These are phyloP conservation scores for Sympetrum striolatum DNA, from an alignment of 2,888 invertebrate species.

Conservation along the genomic window DNA sequence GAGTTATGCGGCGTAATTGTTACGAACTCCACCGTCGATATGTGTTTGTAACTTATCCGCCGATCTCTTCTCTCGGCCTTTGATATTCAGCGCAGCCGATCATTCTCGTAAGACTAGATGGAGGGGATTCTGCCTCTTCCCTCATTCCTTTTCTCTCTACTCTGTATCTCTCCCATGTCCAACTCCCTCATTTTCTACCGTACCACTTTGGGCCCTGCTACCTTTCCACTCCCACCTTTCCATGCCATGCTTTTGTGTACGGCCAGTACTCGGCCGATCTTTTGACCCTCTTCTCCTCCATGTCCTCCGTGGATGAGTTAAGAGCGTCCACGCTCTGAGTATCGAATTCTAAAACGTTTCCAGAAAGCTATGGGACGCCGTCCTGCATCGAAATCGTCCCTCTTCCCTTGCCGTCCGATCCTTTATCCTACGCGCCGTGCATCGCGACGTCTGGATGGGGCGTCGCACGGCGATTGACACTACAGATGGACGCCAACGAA, in stretches of 20 bases:
- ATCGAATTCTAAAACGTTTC: slow-evolving; percentile 40
- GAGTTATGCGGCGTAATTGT: neutral
- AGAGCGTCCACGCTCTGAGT: slow-evolving; percentile 7
- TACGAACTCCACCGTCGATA: neutral
- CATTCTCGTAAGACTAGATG: neutral
- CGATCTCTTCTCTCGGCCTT: neutral
- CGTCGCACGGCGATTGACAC: neutral
- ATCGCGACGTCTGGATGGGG: neutral
- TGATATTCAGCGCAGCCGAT: neutral
- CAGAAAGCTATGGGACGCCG: slow-evolving; percentile 11
- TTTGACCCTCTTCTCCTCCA: neutral
- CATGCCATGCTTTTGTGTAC: neutral
- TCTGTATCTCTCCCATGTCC: neutral
- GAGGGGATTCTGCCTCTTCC: neutral
- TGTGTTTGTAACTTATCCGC: neutral
- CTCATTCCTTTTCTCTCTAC: neutral
- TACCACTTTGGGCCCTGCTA: neutral
- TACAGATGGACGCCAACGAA: neutral
- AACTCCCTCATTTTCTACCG: neutral
- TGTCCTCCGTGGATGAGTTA: slow-evolving; percentile 21
- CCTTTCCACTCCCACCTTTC: neutral
- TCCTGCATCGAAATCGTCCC: slow-evolving; percentile 17
- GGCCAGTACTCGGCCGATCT: neutral
- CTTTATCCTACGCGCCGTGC: neutral
- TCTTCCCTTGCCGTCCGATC: neutral